Percentiles rank a stretch among this genome's conserved stretches.
Conservation (phyloP, 2,113 vertebrate genomes). For the Pandion haliaetus region DNA sequence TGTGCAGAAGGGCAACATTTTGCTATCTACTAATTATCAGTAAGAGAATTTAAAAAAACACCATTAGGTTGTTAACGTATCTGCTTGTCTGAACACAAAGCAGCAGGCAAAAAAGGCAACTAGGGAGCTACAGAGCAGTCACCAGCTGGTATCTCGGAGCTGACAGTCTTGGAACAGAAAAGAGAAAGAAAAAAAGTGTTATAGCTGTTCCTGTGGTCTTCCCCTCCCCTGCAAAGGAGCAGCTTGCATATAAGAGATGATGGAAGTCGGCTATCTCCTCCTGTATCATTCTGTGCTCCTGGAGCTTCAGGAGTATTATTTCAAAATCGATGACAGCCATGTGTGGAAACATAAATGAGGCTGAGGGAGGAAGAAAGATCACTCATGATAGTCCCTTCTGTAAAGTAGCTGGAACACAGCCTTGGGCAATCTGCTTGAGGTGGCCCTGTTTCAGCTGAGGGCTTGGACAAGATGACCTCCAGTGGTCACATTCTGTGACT, state of each 20-base stretch:
- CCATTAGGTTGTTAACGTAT: neutral
- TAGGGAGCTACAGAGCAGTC: neutral
- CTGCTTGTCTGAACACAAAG: slow-evolving; percentile 8
- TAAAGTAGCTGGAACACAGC: neutral
- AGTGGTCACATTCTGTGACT: neutral
- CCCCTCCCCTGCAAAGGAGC: neutral
- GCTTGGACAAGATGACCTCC: neutral
- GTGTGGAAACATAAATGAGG: neutral
- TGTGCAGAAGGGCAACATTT: neutral
- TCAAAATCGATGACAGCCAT: neutral
- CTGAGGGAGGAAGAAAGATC: neutral
- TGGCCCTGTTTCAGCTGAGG: neutral
- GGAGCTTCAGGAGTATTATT: neutral
- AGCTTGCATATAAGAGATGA: neutral
- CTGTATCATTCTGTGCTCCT: neutral
- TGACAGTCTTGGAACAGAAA: neutral
- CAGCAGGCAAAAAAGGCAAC: neutral
- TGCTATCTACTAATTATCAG: neutral
- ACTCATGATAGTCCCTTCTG: neutral
- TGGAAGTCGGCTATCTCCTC: neutral
- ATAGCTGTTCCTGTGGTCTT: neutral
- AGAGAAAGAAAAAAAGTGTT: neutral
- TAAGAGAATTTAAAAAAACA: neutral
- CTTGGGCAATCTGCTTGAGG: neutral
- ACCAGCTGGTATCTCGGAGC: neutral